A percentile compares a stretch with the other conserved stretches of the same genome.
These are phyloP conservation scores for Malthinus flaveolus DNA, from an alignment of 2,888 invertebrate species.

Conservation along the genomic window DNA sequence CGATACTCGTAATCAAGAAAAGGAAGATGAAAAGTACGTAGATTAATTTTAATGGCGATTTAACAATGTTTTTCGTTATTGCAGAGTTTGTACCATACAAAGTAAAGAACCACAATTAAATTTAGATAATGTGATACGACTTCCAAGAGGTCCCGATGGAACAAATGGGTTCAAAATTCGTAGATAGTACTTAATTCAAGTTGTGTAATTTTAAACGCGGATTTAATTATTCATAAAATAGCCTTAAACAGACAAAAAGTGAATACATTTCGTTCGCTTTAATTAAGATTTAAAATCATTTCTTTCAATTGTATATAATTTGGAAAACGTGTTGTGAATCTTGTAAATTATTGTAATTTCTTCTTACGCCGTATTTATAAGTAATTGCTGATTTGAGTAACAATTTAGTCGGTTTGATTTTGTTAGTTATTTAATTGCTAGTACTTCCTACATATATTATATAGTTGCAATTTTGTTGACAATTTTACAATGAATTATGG, in stretches of 20 bases:
- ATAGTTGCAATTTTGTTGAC: too few relatives aligned
- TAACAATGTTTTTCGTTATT: constrained; percentile 22
- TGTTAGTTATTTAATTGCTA: too few relatives aligned
- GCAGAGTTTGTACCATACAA: constrained; percentile 48
- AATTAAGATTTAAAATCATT: neutral
- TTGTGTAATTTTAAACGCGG: neutral
- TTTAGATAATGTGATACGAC: constrained; percentile 62
- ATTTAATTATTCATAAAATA: too few relatives aligned
- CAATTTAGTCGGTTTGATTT: too few relatives aligned
- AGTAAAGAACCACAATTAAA: constrained; percentile 43
- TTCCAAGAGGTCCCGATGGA: constrained; percentile 81
- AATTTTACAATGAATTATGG: too few relatives aligned
- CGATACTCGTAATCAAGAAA: constrained; percentile 79
- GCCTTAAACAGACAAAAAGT: constrained; percentile 1
- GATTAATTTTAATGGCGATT: neutral
- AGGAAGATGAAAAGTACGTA: constrained; percentile 65
- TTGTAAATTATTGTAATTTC: too few relatives aligned
- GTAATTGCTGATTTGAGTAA: too few relatives aligned
- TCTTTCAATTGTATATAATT: too few relatives aligned
- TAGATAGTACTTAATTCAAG: constrained; percentile 60
- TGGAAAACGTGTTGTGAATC: too few relatives aligned
- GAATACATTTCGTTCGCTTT: constrained; percentile 3
- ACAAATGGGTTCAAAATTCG: constrained; percentile 69
- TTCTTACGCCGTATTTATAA: too few relatives aligned
- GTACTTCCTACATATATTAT: too few relatives aligned